phyloP scores from a whole-genome alignment of 2,797 vertebrate genomes.

The Rhynchonycteris naso region DNA sequence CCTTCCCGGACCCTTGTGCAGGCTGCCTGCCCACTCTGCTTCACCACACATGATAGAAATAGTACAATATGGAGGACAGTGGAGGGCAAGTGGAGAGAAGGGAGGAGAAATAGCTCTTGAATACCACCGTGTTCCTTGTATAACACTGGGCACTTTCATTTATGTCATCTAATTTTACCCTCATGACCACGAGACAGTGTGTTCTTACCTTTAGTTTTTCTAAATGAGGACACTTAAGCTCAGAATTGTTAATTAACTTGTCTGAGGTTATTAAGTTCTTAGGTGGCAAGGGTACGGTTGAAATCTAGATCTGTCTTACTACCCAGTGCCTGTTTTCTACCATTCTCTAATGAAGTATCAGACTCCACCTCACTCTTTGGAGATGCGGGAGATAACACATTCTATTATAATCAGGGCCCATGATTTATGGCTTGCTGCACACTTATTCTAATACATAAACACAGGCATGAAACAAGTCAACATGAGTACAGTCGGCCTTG shows the following conservation, averaged over 20 bases:
- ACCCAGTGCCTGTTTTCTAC: background rate
- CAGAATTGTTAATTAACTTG: background rate
- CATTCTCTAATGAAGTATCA: background rate
- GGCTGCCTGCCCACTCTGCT: background rate
- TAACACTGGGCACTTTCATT: background rate
- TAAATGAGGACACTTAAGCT: background rate
- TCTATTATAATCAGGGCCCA: background rate
- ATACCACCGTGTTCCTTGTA: no score
- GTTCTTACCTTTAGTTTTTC: background rate
- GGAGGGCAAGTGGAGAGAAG: background rate
- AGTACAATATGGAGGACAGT: accelerated
- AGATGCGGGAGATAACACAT: background rate
- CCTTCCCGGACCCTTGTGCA: background rate
- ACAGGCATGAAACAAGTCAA: background rate
- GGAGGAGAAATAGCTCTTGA: background rate
- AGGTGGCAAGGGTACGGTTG: background rate
- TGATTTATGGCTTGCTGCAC: background rate
- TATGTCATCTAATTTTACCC: background rate
- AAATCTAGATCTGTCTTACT: background rate
- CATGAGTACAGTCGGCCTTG: background rate
- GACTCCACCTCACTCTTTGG: background rate
- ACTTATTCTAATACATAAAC: background rate
- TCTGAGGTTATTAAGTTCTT: background rate
- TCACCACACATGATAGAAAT: background rate
- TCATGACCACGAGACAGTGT: background rate